These are phyloP conservation scores for Fulmarus glacialis DNA, from an alignment of 2,113 vertebrate species.

Conservation along the genomic window DNA sequence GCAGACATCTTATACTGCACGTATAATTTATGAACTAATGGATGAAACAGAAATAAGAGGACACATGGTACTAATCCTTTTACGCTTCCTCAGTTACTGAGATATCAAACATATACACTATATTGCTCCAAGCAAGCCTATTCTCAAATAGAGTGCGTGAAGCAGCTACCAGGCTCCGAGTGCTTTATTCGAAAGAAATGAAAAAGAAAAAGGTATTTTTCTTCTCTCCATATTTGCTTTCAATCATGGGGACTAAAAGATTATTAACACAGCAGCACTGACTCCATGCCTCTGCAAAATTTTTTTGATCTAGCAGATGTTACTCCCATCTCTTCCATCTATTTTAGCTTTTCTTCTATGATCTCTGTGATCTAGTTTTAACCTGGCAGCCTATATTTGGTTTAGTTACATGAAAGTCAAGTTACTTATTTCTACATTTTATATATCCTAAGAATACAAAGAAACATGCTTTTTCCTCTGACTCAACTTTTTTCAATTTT, in stretches of 20 bases:
- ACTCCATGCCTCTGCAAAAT: background rate
- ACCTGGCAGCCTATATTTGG: background rate
- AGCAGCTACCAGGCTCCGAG: background rate
- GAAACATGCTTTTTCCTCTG: background rate
- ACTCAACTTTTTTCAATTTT: background rate
- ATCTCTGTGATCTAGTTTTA: background rate
- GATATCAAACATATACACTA: background rate
- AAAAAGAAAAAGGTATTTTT: background rate
- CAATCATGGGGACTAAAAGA: background rate
- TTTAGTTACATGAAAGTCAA: background rate
- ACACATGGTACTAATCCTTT: background rate
- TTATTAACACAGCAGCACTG: background rate
- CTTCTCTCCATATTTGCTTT: background rate
- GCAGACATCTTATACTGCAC: background rate
- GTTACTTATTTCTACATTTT: background rate
- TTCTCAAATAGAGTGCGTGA: background rate
- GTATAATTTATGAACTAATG: background rate
- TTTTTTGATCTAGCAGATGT: background rate
- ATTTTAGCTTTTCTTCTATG: background rate
- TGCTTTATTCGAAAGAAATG: background rate
- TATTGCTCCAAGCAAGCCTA: background rate
- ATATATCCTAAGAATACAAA: background rate
- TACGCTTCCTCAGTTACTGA: background rate
- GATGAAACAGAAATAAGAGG: background rate
- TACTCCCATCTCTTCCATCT: background rate